Base-by-base conservation (phyloP, 2,113 vertebrate genomes). In the Lycocorax pyrrhopterus region DNA sequence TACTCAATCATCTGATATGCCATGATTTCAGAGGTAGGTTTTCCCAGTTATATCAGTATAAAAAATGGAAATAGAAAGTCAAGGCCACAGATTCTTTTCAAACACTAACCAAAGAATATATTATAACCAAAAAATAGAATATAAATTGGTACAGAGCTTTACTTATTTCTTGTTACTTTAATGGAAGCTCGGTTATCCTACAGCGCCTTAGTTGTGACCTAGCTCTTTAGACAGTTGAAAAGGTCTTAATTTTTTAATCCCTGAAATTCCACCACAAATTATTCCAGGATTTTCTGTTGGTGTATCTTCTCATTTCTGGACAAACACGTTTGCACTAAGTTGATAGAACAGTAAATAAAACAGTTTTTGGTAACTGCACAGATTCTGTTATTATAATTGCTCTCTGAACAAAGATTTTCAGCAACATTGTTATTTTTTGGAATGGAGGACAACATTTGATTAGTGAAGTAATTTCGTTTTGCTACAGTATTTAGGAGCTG, bases 1-100 rank as follows among this genome's bases (percentile, higher is more conserved):
- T 78, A 59, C 39, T 84, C 39, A 44, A 14, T 58, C 51, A 16
- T 89, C 30, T 68, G 33, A 53, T 56, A 37, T 29, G 20, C 26
- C 8, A 2, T 64, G 20, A 53, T 77, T 96, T 96, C 91, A 86
- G 39, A 74, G 19, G 49, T 16, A 87, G 73, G 10, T 75, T 88
- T 82, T 90, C 55, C 82, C 18, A 75, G 25, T 58, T 63, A 25
- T 27, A 77, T 55, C 52, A 53, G 21, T 25, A 29, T 20, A 49
- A 87, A 90, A 92, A 94, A 7, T 78, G n/a, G 87, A 90, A 74
- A 89, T 37, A 78, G 22, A 80, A 95, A 97, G 35, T 74, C 79
- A 77, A 84, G 26, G 19, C 35, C 30, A 43, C 53, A 27, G 18
- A 27, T 10, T 43, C 52, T 62, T 52, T 41, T 66, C 85, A 59